Evolutionary conservation across 2,797 vertebrate genomes (phyloP).

Genomic region (Enteromius radiatus): DNA sequence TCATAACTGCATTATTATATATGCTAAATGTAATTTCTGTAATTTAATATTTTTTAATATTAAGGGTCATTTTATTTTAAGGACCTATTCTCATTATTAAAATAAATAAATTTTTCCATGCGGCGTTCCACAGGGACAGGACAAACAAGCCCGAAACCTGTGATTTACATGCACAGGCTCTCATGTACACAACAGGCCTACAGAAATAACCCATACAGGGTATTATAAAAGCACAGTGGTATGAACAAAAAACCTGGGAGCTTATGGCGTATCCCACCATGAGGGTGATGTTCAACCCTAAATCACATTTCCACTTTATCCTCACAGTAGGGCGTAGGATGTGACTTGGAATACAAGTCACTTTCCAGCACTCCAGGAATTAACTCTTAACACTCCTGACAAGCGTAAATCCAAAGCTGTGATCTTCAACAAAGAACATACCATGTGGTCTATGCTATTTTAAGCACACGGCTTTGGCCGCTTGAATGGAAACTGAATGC

Average conservation of each 20-base stretch:
- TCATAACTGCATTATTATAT: no score
- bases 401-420: neutral
- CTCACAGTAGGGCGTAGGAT: neutral
- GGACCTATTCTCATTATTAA: no score
- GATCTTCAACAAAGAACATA: conserved; percentile 2
- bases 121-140: neutral
- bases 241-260: neutral
- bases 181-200: conserved; percentile 9
- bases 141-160: neutral
- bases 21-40: neutral
- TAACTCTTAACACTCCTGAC: neutral
- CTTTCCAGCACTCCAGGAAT: neutral
- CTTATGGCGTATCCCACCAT: conserved; percentile 13
- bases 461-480: neutral
- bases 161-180: conserved; percentile 12
- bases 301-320: neutral
- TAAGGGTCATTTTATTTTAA: no score
- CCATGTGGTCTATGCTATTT: conserved; percentile 8
- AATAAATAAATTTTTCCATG: neutral
- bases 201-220: neutral
- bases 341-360: conserved; percentile 33
- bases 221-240: conserved; percentile 26
- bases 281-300: neutral
- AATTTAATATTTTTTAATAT: no score
- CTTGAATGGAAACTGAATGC: neutral